Evolutionary conservation across 2,113 vertebrate genomes (phyloP).

Genomic region (Microtus ochrogaster): DNA sequence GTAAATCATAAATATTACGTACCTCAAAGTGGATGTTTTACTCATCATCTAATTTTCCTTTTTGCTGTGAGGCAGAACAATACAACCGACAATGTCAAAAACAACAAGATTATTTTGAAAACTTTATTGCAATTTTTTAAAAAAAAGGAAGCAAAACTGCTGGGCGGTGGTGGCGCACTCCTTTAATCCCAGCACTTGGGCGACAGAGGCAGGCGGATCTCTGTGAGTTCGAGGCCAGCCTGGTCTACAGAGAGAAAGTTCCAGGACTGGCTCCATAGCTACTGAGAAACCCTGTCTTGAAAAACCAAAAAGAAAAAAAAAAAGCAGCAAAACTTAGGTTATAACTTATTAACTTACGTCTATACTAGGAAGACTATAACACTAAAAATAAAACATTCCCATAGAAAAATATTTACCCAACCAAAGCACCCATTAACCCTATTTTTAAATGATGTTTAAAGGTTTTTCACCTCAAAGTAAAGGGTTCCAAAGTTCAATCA

Average conservation of each 20-base stretch:
- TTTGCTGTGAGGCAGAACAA: conserved; percentile 18
- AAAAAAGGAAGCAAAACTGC: no score
- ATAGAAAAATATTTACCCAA: conserved; percentile 24
- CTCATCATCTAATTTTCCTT: background rate
- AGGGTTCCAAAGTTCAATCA: background rate
- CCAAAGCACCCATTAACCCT: background rate
- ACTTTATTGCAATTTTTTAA: background rate
- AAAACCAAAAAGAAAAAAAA: background rate
- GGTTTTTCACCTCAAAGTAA: background rate
- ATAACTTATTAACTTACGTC: conserved; percentile 31
- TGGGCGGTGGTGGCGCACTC: no score
- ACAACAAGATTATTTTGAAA: conserved; percentile 25
- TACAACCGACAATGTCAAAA: background rate
- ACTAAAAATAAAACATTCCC: conserved; percentile 28
- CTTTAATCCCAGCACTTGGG: no score
- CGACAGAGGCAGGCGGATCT: no score
- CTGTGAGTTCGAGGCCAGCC: no score
- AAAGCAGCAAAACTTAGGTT: background rate
- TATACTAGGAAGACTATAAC: background rate
- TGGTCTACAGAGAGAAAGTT: no score
- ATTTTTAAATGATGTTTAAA: background rate
- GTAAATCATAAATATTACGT: background rate
- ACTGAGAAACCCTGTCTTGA: no score
- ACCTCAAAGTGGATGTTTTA: background rate
- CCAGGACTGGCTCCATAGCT: no score